Conservation (phyloP, 2,888 invertebrate genomes). For the Phalera bucephala region DNA sequence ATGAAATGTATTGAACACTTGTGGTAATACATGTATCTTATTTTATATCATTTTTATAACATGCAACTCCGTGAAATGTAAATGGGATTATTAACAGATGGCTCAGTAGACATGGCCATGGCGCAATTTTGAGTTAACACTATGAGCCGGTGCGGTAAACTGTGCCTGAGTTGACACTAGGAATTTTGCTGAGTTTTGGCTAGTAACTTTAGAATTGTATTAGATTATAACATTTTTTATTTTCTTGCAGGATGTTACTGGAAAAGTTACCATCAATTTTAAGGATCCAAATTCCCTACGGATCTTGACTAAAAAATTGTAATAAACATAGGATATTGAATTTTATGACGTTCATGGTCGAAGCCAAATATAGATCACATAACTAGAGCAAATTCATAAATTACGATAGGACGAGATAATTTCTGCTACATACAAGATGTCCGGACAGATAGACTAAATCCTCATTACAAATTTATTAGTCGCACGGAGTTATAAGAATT, state of each 20-base stretch:
- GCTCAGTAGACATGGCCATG: no score
- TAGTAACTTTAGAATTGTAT: no score
- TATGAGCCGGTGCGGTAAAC: no score
- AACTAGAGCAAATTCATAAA: slow-evolving; percentile 16
- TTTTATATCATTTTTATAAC: no score
- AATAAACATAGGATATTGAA: slow-evolving; percentile 13
- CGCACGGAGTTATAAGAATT: slow-evolving; percentile 4
- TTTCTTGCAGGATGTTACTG: slow-evolving; percentile 86
- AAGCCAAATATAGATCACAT: slow-evolving; percentile 23
- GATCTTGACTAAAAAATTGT: slow-evolving; percentile 84
- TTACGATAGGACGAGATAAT: slow-evolving; percentile 8
- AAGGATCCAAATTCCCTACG: slow-evolving; percentile 90
- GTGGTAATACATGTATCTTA: no score
- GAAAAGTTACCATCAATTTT: slow-evolving; percentile 92
- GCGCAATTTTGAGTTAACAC: no score
- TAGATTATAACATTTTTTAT: no score
- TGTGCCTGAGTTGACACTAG: no score
- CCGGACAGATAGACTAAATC: slow-evolving; percentile 22
- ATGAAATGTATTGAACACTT: no score
- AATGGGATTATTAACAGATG: no score
- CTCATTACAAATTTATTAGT: slow-evolving; percentile 15
- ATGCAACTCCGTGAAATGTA: no score
- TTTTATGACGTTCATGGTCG: slow-evolving; percentile 8
- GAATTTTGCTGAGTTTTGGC: no score
- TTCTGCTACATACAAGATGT: slow-evolving; percentile 23